These are phyloP conservation scores for Heterodera schachtii DNA, from an alignment of 1,140 invertebrate genomes.

Conservation along the genomic window DNA sequence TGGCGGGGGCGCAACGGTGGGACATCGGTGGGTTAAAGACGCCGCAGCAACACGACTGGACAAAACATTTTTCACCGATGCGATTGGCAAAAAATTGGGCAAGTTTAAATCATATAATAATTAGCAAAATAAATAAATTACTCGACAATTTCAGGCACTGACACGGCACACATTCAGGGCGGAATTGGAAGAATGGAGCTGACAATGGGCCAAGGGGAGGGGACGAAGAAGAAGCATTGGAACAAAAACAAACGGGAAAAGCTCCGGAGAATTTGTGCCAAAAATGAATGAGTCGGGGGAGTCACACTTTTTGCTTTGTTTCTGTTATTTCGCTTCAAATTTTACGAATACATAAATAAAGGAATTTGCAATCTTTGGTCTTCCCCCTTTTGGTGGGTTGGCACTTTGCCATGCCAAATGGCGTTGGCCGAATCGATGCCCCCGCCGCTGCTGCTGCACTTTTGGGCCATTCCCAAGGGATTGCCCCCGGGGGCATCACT, in stretches of 20 bases:
- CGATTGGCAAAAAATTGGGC: slow-evolving; percentile 11
- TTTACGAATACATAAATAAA: too few relatives aligned
- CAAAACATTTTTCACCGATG: slow-evolving; percentile 13
- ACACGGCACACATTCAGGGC: neutral
- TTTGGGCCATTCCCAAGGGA: too few relatives aligned
- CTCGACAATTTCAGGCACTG: neutral
- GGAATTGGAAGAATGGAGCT: neutral
- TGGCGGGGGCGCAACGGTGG: neutral
- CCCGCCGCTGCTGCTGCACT: too few relatives aligned
- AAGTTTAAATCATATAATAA: neutral
- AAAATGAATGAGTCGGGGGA: slow-evolving; percentile 33
- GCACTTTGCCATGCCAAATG: too few relatives aligned
- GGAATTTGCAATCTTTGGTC: too few relatives aligned
- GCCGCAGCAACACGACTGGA: neutral
- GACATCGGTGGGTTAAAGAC: neutral
- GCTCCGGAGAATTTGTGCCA: slow-evolving; percentile 31
- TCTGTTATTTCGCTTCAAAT: slow-evolving; percentile 14
- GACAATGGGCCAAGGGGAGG: neutral
- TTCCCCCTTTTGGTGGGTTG: too few relatives aligned
- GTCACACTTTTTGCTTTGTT: neutral
- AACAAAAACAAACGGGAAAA: slow-evolving; percentile 44
- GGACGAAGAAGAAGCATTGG: slow-evolving; percentile 33
- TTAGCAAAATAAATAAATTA: neutral
- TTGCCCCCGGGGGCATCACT: too few relatives aligned
- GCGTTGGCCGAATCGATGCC: too few relatives aligned